Percentiles rank a stretch among this genome's conserved stretches.
Conservation (phyloP, 2,888 invertebrate species). For the Cantharis lateralis region DNA sequence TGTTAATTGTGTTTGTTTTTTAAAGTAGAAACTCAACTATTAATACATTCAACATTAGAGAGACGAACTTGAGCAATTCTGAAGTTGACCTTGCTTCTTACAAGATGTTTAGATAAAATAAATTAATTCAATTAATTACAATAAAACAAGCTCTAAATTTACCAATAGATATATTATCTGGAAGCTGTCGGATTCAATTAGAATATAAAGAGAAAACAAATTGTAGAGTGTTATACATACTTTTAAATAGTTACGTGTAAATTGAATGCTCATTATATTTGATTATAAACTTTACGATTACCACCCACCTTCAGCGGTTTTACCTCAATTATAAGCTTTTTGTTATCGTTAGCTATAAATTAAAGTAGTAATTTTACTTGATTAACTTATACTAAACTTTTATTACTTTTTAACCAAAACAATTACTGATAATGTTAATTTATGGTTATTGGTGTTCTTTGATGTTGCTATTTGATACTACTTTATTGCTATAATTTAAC, state of each 20-base stretch:
- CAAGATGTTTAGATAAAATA: slow-evolving; percentile 29
- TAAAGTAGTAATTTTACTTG: background rate
- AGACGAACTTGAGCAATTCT: slow-evolving; percentile 6
- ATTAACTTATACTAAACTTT: slow-evolving; percentile 3
- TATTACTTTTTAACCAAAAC: slow-evolving; percentile 13
- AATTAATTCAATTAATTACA: slow-evolving; percentile 35
- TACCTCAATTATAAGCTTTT: slow-evolving; percentile 10
- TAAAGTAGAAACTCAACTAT: background rate
- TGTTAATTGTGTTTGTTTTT: background rate
- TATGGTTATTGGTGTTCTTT: slow-evolving; percentile 6
- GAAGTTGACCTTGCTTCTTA: slow-evolving; percentile 13
- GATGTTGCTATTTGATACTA: slow-evolving; percentile 5
- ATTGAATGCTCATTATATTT: slow-evolving; percentile 21
- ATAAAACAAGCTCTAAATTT: slow-evolving; percentile 32
- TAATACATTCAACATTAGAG: background rate
- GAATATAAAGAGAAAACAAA: slow-evolving; percentile 35
- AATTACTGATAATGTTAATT: slow-evolving; percentile 10
- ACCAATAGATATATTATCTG: slow-evolving; percentile 37
- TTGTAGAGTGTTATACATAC: slow-evolving; percentile 35
- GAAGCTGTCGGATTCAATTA: slow-evolving; percentile 40
- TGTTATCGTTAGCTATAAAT: background rate
- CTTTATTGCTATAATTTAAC: slow-evolving; percentile 3
- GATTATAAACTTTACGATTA: slow-evolving; percentile 19
- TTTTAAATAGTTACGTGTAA: slow-evolving; percentile 24
- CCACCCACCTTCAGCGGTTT: background rate